These are phyloP conservation scores for Microtus montanus DNA, from an alignment of 2,113 vertebrate genomes.

Conservation along the genomic window DNA sequence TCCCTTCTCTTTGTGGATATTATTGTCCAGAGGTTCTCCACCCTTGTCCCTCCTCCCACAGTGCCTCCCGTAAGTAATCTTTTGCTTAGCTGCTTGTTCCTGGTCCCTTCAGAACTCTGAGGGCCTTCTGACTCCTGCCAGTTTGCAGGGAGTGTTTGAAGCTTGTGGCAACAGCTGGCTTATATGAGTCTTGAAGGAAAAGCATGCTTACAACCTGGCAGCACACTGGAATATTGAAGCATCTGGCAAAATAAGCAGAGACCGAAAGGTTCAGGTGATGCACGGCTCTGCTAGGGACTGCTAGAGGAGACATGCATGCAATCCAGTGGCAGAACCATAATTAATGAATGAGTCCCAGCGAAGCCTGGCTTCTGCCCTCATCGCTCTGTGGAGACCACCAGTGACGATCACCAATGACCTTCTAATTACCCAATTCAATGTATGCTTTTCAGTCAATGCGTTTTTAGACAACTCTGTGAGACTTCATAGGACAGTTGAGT, in stretches of 20 bases:
- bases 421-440: constrained; percentile 57
- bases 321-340: neutral
- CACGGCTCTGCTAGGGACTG: constrained; percentile 46
- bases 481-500: constrained; percentile 15
- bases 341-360: constrained; percentile 58
- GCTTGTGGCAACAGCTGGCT: constrained; percentile 78
- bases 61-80: constrained; percentile 59
- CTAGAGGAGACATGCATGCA: neutral
- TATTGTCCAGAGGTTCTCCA: constrained; percentile 8
- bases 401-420: constrained; percentile 56
- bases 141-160: constrained; percentile 69
- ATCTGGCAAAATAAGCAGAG: constrained; percentile 75
- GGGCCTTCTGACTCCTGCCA: constrained; percentile 58
- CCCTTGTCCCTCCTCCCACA: neutral
- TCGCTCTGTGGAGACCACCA: constrained; percentile 28
- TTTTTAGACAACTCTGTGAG: neutral
- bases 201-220: constrained; percentile 56
- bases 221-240: constrained; percentile 41
- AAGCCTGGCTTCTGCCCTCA: constrained; percentile 60
- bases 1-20: neutral
- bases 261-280: constrained; percentile 54
- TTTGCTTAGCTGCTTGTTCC: constrained; percentile 47
- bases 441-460: constrained; percentile 44
- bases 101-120: neutral
- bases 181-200: constrained; percentile 80